phyloP scores from a whole-genome alignment of 2,888 invertebrate genomes.

The Drosophila infuscata region DNA sequence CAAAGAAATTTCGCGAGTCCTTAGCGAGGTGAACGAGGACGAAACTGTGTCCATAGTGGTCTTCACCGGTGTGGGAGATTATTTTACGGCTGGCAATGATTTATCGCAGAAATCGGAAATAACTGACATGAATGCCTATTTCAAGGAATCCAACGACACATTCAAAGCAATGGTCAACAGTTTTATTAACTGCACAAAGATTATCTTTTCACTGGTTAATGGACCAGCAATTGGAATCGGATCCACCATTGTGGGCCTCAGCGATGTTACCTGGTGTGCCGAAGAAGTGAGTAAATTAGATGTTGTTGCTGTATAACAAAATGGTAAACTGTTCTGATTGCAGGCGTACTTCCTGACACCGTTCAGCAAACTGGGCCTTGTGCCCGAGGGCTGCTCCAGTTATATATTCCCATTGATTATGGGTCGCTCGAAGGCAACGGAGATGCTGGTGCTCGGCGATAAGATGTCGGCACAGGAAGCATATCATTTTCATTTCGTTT shows the following conservation, averaged over 20 bases:
- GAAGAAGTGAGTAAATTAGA: conserved; percentile 36
- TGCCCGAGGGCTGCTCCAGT: conserved; percentile 96
- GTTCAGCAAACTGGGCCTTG: conserved; percentile 93
- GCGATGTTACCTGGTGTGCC: conserved; percentile 94
- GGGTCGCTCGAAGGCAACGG: conserved; percentile 91
- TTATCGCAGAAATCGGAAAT: conserved; percentile 29
- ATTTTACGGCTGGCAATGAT: conserved; percentile 82
- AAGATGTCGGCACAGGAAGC: conserved; percentile 94
- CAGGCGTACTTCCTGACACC: conserved; percentile 96
- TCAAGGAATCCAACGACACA: conserved; percentile 70
- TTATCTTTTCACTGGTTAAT: conserved; percentile 94
- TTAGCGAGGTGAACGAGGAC: conserved; percentile 90
- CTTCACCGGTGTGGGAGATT: conserved; percentile 87
- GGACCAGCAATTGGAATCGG: conserved; percentile 96
- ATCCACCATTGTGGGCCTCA: conserved; percentile 91
- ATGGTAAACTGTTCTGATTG: conserved; percentile 66
- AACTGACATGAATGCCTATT: conserved; percentile 66
- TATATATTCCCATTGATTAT: conserved; percentile 93
- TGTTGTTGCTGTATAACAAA: conserved; percentile 77
- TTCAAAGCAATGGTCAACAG: conserved; percentile 88
- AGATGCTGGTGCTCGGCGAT: conserved; percentile 89
- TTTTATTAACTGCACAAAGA: conserved; percentile 93
- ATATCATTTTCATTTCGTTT: conserved; percentile 90
- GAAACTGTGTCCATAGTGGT: conserved; percentile 89
- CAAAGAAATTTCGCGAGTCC: conserved; percentile 87